These are phyloP conservation scores for Struthidea cinerea DNA, from an alignment of 2,113 vertebrate genomes.

Conservation along the genomic window DNA sequence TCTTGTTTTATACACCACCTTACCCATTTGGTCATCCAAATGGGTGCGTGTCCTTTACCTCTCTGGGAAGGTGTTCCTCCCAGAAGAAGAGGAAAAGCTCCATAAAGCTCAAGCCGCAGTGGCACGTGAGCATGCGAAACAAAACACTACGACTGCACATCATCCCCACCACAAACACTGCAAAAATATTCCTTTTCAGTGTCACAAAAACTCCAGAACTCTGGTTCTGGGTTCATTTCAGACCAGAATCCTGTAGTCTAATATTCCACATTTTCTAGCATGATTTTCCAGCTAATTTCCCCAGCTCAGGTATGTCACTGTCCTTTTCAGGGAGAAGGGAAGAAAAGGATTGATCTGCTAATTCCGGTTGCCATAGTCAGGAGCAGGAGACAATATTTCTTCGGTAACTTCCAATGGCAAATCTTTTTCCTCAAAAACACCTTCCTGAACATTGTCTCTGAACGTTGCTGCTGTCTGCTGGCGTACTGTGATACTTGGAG, in stretches of 20 bases:
- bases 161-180: fast-evolving
- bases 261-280: background rate
- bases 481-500: background rate
- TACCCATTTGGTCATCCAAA: background rate
- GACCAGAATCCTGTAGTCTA: background rate
- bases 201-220: background rate
- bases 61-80: background rate
- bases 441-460: background rate
- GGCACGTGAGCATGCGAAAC: fast-evolving
- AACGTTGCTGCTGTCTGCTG: background rate
- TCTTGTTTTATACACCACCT: background rate
- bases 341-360: background rate
- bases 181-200: background rate
- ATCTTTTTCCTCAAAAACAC: background rate
- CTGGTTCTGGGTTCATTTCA: background rate
- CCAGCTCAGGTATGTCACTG: background rate
- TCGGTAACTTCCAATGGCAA: background rate
- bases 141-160: fast-evolving
- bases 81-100: background rate
- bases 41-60: fast-evolving
- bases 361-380: background rate
- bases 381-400: background rate
- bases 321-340: background rate
- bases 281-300: background rate
- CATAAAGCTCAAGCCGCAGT: background rate